A percentile compares a stretch with the other conserved stretches of the same genome.
These are phyloP conservation scores for Heliconius hortense DNA, from an alignment of 2,888 invertebrate genomes.

Conservation along the genomic window DNA sequence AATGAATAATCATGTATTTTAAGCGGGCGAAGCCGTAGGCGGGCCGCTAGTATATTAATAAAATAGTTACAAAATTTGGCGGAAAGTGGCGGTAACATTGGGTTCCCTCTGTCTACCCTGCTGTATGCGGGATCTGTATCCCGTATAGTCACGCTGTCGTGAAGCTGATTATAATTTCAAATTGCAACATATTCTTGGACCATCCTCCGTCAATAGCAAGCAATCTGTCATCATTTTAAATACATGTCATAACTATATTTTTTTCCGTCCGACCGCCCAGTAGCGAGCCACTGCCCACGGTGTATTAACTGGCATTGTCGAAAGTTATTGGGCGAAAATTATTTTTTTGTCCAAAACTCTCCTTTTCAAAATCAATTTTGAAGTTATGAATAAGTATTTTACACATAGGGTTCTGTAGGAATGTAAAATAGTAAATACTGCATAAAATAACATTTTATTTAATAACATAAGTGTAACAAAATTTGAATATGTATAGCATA, in stretches of 20 bases:
- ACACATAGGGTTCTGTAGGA: neutral
- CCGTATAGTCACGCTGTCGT: too few species aligned
- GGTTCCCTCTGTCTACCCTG: too few species aligned
- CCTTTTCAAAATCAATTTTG: conserved; percentile 21
- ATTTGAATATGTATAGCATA: too few species aligned
- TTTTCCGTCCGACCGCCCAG: conserved; percentile 65
- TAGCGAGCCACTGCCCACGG: conserved; percentile 55
- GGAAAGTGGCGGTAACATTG: neutral
- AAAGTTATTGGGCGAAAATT: conserved; percentile 69
- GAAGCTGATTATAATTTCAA: neutral
- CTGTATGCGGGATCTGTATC: too few species aligned
- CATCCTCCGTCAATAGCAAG: conserved; percentile 18
- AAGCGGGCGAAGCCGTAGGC: too few species aligned
- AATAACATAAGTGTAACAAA: too few species aligned
- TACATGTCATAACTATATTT: conserved; percentile 40
- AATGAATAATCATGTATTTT: too few species aligned
- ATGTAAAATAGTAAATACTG: neutral
- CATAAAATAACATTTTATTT: too few species aligned
- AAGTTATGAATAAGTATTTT: too few species aligned
- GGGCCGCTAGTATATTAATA: neutral
- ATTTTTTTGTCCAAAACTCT: conserved; percentile 52
- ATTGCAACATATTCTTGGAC: conserved; percentile 21
- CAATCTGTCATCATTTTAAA: conserved; percentile 32
- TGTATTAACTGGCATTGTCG: conserved; percentile 61
- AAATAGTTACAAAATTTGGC: neutral